These are phyloP conservation scores for Itoplectis maculator DNA, from an alignment of 2,888 invertebrate genomes.

Conservation along the genomic window DNA sequence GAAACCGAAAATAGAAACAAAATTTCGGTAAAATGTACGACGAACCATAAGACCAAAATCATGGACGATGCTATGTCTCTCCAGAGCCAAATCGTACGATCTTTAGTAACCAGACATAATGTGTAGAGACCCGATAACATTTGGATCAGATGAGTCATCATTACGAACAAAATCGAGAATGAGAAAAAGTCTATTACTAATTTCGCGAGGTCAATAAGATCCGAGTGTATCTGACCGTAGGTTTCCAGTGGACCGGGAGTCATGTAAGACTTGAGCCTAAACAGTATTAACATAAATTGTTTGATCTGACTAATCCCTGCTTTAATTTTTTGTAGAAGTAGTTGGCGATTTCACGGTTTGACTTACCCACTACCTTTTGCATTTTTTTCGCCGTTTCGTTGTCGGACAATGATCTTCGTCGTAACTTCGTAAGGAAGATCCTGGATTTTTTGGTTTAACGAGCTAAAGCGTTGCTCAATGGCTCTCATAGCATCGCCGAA, in stretches of 20 bases:
- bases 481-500: constrained; percentile 15
- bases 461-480: constrained; percentile 19
- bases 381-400: not conserved
- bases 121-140: constrained; percentile 55
- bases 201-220: constrained; percentile 50
- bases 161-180: constrained; percentile 45
- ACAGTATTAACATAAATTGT: not conserved
- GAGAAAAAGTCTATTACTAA: constrained; percentile 51
- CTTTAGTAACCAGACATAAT: constrained; percentile 24
- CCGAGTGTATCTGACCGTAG: constrained; percentile 54
- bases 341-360: not conserved
- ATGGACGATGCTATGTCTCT: not conserved
- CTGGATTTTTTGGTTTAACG: constrained; percentile 34
- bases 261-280: constrained; percentile 32
- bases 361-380: constrained; percentile 16
- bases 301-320: too few species aligned
- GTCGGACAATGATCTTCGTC: not conserved
- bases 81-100: constrained; percentile 19
- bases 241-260: constrained; percentile 29
- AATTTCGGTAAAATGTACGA: constrained; percentile 25
- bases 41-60: constrained; percentile 33
- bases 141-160: constrained; percentile 49
- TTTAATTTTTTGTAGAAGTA: too few species aligned
- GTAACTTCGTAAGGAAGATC: constrained; percentile 13
- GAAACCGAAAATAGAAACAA: constrained; percentile 5